Conservation (phyloP, 2,888 invertebrate species). For the Watsonalla cultraria region DNA sequence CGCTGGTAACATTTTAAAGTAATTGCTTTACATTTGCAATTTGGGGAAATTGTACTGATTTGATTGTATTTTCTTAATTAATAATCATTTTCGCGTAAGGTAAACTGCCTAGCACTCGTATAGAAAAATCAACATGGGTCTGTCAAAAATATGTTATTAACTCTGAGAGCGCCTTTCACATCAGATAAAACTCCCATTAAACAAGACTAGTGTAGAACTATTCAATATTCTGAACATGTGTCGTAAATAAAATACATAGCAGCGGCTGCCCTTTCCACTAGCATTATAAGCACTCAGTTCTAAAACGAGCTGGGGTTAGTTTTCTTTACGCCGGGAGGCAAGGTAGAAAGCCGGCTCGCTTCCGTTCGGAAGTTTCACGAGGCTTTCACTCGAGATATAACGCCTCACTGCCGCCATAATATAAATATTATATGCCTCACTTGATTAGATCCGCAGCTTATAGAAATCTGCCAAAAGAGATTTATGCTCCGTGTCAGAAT, state of each 20-base stretch:
- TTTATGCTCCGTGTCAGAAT: constrained; percentile 2
- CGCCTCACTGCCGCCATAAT: constrained; percentile 25
- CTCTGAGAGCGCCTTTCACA: neutral
- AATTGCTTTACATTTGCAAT: neutral
- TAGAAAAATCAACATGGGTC: too few species aligned
- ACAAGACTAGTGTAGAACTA: too few species aligned
- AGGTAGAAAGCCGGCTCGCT: constrained; percentile 70
- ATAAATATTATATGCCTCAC: constrained; percentile 42
- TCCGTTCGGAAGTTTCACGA: constrained; percentile 72
- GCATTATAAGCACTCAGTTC: constrained; percentile 7
- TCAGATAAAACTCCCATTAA: neutral
- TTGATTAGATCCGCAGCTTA: constrained; percentile 33
- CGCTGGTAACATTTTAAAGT: too few species aligned
- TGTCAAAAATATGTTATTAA: too few species aligned
- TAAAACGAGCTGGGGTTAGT: constrained; percentile 51
- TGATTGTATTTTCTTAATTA: neutral
- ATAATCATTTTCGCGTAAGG: too few species aligned
- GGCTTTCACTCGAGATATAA: constrained; percentile 67
- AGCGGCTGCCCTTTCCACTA: constrained; percentile 5
- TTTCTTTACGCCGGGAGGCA: constrained; percentile 56
- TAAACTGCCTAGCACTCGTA: too few species aligned
- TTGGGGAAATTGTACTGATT: neutral
- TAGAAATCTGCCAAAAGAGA: constrained; percentile 19
- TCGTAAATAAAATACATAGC: neutral
- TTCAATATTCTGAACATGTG: neutral